Conservation (phyloP, 2,113 vertebrate genomes). For the Cnemophilus loriae region DNA sequence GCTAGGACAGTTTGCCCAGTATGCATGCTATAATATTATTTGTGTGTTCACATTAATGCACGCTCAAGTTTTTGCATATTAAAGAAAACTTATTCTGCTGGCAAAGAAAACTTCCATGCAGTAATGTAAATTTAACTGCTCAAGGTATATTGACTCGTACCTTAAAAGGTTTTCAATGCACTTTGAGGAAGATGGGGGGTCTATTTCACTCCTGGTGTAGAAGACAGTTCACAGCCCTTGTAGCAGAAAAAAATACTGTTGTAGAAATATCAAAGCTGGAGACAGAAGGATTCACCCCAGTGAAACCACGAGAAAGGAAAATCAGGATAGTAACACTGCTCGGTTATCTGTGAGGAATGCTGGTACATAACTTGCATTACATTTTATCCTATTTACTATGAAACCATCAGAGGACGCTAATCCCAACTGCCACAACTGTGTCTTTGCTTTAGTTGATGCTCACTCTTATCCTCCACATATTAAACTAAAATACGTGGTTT, state of each 20-base stretch:
- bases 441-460: not conserved
- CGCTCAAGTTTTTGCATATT: not conserved
- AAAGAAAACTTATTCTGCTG: not conserved
- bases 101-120: not conserved
- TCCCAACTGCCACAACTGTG: not conserved
- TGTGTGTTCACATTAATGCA: not conserved
- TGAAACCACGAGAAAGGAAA: not conserved
- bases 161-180: not conserved
- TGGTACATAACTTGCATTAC: not conserved
- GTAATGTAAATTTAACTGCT: not conserved
- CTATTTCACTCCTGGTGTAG: not conserved
- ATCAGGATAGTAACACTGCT: not conserved
- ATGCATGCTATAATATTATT: not conserved
- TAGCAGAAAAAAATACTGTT: not conserved
- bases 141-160: not conserved
- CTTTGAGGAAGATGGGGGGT: not conserved
- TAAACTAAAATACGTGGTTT: not conserved
- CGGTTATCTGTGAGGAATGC: not conserved
- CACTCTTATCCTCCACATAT: rapidly evolving
- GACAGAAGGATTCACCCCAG: not conserved
- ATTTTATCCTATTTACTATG: not conserved
- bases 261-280: not conserved
- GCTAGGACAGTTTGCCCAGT: not conserved
- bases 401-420: not conserved
- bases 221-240: rapidly evolving